phyloP scores from a whole-genome alignment of 92 coral and sea anemone species.

The Phenganax stokvisi region DNA sequence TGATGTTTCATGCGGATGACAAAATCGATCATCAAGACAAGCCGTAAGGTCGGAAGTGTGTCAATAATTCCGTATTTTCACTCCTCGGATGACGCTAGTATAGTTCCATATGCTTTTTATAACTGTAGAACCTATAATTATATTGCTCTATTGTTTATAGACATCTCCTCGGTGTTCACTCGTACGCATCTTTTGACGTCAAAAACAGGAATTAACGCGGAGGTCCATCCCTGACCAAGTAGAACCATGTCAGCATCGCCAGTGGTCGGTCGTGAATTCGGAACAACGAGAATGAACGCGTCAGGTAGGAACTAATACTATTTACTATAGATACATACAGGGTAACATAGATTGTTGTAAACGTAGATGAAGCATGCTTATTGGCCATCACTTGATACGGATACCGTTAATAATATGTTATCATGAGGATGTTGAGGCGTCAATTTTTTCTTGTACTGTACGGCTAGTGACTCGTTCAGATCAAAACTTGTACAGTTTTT shows the following conservation, averaged over 20 bases:
- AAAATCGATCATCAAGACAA: background rate
- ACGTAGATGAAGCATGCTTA: too few relatives aligned
- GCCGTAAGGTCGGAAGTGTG: background rate
- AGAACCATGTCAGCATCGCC: background rate
- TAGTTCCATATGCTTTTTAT: conserved; percentile 7
- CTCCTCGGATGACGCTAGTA: background rate
- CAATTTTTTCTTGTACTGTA: too few relatives aligned
- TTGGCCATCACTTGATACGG: too few relatives aligned
- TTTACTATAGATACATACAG: background rate
- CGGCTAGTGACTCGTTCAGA: too few relatives aligned
- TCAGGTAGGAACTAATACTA: conserved; percentile 16
- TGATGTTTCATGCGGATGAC: background rate
- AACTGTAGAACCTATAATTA: conserved; percentile 14
- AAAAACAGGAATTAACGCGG: conserved; percentile 18
- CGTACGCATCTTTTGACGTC: conserved; percentile 28
- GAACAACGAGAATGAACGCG: background rate
- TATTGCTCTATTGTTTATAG: conserved; percentile 36
- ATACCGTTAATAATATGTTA: too few relatives aligned
- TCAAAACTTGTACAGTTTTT: too few relatives aligned
- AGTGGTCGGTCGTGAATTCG: background rate
- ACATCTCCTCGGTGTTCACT: conserved; percentile 19
- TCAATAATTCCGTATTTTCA: background rate
- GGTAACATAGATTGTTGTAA: too few relatives aligned
- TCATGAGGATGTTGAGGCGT: too few relatives aligned
- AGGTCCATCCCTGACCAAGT: background rate